phyloP scores from a whole-genome alignment of 2,888 invertebrate genomes.

The Acrocera orbiculus region DNA sequence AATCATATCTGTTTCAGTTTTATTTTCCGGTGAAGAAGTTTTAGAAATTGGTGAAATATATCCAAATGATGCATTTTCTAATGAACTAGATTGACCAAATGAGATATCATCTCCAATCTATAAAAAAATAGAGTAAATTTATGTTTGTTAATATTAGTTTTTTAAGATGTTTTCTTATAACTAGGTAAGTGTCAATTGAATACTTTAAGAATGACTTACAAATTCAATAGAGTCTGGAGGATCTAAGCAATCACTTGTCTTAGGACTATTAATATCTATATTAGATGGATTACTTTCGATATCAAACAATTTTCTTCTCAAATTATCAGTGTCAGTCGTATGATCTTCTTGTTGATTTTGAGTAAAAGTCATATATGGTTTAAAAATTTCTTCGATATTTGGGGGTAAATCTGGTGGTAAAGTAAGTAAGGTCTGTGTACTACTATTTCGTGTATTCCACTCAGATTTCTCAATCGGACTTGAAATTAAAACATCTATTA shows the following conservation, averaged over 20 bases:
- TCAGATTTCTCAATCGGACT: constrained; percentile 19
- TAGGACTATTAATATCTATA: constrained; percentile 7
- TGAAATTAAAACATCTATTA: background rate
- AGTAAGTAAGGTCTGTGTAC: constrained; percentile 40
- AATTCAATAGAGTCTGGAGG: constrained; percentile 8
- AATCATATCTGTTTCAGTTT: too few relatives aligned
- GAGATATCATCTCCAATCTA: background rate
- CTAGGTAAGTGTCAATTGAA: too few relatives aligned
- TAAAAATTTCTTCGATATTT: constrained; percentile 38
- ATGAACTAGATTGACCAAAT: constrained; percentile 11
- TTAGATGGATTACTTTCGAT: background rate
- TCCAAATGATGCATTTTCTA: constrained; percentile 25
- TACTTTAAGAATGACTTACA: background rate
- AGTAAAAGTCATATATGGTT: constrained; percentile 38
- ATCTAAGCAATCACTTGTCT: background rate
- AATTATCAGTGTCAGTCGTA: background rate
- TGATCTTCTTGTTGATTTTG: constrained; percentile 12
- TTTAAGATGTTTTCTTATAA: too few relatives aligned
- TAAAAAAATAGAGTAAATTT: background rate
- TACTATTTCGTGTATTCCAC: constrained; percentile 25
- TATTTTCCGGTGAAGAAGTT: constrained; percentile 6
- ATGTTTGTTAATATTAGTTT: background rate
- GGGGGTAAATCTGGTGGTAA: constrained; percentile 38
- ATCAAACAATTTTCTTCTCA: background rate
- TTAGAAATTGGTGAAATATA: constrained; percentile 27